Conservation (phyloP, 30 jellyfish, hydroid and myxozoan genomes). For the Mastigias papua region DNA sequence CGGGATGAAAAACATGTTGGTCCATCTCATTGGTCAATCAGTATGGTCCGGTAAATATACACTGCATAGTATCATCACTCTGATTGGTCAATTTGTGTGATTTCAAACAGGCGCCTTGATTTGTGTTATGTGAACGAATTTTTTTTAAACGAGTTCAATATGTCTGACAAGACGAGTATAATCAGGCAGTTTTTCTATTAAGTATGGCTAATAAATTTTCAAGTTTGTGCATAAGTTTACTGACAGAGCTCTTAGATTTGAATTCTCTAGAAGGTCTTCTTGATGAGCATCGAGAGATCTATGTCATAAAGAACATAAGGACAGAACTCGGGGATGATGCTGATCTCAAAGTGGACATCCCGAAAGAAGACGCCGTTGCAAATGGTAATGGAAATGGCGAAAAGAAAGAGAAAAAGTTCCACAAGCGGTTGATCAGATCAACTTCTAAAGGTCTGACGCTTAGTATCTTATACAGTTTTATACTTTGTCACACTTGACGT, state of each 20-base stretch:
- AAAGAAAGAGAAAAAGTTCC: slow-evolving; percentile 60
- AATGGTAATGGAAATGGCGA: slow-evolving; percentile 20
- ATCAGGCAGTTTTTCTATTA: background rate
- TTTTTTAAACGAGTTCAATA: slow-evolving; percentile 16
- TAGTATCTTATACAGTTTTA: no score
- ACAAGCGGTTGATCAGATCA: slow-evolving; percentile 37
- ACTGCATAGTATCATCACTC: background rate
- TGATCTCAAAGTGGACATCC: slow-evolving; percentile 21
- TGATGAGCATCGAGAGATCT: slow-evolving; percentile 63
- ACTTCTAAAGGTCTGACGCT: slow-evolving; percentile 46
- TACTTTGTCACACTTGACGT: no score
- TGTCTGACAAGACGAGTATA: background rate
- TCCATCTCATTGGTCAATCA: background rate
- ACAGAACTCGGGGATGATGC: slow-evolving; percentile 56
- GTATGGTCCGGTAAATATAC: slow-evolving; percentile 53
- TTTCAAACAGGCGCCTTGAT: slow-evolving; percentile 77
- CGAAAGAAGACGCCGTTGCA: slow-evolving; percentile 11
- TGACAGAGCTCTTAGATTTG: slow-evolving; percentile 86
- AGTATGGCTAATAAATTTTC: slow-evolving; percentile 71
- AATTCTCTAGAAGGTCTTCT: slow-evolving; percentile 72
- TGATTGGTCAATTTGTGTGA: slow-evolving; percentile 51
- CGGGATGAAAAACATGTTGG: background rate
- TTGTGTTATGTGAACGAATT: slow-evolving; percentile 62
- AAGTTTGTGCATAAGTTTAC: slow-evolving; percentile 75
- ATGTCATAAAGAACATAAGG: slow-evolving; percentile 74